These are phyloP conservation scores for Steinernema feltiae DNA, from an alignment of 1,140 invertebrate species.

Conservation along the genomic window DNA sequence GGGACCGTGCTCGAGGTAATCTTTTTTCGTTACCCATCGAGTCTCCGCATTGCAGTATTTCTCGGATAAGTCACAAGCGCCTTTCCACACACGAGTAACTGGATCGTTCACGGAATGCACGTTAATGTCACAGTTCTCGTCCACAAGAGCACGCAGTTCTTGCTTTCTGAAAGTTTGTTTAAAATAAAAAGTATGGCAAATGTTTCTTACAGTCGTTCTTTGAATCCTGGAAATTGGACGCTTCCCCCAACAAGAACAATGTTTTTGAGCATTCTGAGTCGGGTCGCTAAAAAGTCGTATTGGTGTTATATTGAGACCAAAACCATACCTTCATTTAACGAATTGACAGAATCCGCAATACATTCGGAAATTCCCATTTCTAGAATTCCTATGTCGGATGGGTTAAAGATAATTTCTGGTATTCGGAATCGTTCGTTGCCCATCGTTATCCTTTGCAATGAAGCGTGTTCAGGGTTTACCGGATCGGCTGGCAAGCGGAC, in stretches of 20 bases:
- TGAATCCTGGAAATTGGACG: constrained; percentile 69
- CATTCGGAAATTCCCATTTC: constrained; percentile 90
- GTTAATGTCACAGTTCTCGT: no score
- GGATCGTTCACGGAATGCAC: no score
- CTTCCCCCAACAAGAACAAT: constrained; percentile 88
- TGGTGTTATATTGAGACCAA: constrained; percentile 59
- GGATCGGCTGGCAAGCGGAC: constrained; percentile 41
- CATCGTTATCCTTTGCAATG: constrained; percentile 60
- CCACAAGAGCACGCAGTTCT: no score
- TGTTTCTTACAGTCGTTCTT: constrained; percentile 45
- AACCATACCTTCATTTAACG: constrained; percentile 20
- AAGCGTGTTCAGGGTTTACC: background rate
- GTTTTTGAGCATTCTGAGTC: constrained; percentile 73
- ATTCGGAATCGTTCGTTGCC: constrained; percentile 79
- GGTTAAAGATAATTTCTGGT: constrained; percentile 88
- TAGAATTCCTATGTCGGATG: constrained; percentile 84
- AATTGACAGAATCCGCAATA: constrained; percentile 64
- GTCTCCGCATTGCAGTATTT: no score
- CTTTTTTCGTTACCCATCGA: no score
- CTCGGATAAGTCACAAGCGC: no score
- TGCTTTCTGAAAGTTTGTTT: no score
- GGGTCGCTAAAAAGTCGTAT: constrained; percentile 65
- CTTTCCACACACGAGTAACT: no score
- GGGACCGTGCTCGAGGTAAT: no score
- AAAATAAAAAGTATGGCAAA: no score